Evolutionary conservation across 2,797 vertebrate species (phyloP).

Genomic region (Ispidina picta): DNA sequence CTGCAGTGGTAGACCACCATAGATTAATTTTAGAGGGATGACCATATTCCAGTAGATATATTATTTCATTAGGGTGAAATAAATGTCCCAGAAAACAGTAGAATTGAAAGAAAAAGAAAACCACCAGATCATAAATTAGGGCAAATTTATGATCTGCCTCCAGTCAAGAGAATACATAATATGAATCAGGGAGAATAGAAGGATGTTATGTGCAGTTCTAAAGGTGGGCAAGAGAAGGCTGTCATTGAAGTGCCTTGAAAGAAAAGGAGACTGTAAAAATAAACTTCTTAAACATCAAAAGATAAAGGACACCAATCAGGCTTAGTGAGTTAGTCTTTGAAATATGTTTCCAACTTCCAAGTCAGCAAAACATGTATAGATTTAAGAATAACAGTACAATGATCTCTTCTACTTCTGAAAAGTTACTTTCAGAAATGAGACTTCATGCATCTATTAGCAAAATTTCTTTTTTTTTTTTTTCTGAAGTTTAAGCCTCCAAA

Average conservation of each 20-base stretch:
- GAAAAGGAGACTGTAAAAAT: constrained; percentile 22
- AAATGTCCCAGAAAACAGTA: neutral
- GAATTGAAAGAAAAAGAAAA: neutral
- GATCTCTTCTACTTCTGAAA: neutral
- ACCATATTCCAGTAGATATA: neutral
- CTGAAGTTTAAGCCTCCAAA: neutral
- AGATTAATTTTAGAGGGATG: neutral
- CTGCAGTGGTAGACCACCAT: neutral
- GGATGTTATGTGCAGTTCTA: neutral
- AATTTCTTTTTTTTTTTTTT: neutral
- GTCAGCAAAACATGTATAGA: constrained; percentile 45
- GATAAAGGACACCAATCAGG: constrained; percentile 41
- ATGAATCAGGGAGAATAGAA: neutral
- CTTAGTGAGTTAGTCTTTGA: constrained; percentile 42
- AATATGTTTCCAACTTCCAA: neutral
- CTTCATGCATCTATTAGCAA: neutral
- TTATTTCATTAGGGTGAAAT: neutral
- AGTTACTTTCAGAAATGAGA: neutral
- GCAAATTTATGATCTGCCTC: constrained; percentile 4
- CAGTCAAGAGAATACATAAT: neutral
- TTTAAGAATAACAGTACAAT: neutral
- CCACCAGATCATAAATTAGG: neutral
- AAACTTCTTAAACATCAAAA: constrained; percentile 53
- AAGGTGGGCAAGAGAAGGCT: constrained; percentile 21
- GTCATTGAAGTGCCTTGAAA: constrained; percentile 44